phyloP scores from a whole-genome alignment of 2,113 vertebrate genomes.

The Onychostruthus taczanowskii region DNA sequence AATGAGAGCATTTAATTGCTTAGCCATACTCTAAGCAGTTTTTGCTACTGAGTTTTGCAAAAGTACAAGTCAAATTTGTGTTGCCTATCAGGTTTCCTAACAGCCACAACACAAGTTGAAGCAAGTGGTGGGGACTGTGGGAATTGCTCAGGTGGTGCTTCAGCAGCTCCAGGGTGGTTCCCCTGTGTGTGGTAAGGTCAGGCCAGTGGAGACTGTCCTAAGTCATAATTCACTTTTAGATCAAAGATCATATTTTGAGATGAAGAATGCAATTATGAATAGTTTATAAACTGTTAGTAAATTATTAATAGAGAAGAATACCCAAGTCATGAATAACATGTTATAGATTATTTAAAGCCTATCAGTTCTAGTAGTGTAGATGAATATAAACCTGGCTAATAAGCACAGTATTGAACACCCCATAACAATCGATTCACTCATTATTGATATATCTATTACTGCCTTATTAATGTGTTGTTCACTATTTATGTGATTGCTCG shows the following conservation, averaged over 20 bases:
- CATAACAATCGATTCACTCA: not conserved
- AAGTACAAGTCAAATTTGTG: not conserved
- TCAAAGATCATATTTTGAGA: conserved; percentile 31
- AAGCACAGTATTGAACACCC: not conserved
- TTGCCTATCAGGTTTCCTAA: not conserved
- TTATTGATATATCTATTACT: conserved; percentile 38
- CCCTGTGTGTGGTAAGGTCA: not conserved
- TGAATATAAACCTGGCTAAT: conserved; percentile 14
- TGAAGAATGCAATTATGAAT: conserved; percentile 45
- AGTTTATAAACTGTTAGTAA: conserved; percentile 54
- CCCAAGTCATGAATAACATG: conserved; percentile 29
- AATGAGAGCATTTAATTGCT: not conserved
- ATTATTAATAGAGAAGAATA: conserved; percentile 50
- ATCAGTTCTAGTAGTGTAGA: not conserved
- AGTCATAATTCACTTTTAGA: conserved; percentile 8
- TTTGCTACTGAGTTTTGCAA: not conserved
- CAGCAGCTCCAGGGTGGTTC: not conserved
- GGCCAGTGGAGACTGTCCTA: not conserved
- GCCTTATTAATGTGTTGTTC: conserved; percentile 23
- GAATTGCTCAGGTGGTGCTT: not conserved
- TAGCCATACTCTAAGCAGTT: not conserved
- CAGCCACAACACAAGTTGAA: not conserved
- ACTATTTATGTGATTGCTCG: not conserved
- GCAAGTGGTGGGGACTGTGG: not conserved
- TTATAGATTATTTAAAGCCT: conserved; percentile 58